Evolutionary conservation across 2,113 vertebrate genomes (phyloP).

Genomic region (Chaenocephalus aceratus): DNA sequence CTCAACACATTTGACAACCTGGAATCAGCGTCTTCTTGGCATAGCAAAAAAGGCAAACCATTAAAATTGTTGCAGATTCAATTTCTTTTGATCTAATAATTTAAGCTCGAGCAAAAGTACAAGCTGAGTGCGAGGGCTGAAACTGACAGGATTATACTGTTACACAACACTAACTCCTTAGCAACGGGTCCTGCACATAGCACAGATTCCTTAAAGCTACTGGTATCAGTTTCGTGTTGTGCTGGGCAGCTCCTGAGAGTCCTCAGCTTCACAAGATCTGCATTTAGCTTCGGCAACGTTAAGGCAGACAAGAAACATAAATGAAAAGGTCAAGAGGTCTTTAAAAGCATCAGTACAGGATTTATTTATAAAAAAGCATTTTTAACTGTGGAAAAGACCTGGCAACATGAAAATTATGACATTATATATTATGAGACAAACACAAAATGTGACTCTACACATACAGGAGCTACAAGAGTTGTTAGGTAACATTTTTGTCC

Average conservation of each 20-base stretch:
- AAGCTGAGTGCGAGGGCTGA: not conserved
- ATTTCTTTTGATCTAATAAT: no score
- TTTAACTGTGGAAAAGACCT: not conserved
- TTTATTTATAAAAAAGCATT: conserved; percentile 1
- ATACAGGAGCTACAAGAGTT: no score
- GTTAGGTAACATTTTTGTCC: no score
- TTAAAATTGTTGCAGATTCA: no score
- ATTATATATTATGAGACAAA: not conserved
- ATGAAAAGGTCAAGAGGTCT: not conserved
- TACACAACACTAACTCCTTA: conserved; percentile 14
- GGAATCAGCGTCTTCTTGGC: no score
- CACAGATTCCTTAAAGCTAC: not conserved
- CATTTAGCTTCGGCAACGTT: not conserved
- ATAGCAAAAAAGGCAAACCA: no score
- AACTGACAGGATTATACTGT: not conserved
- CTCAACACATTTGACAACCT: no score
- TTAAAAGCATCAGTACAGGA: not conserved
- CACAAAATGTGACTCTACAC: not conserved
- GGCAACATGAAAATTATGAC: not conserved
- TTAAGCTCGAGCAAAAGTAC: not conserved
- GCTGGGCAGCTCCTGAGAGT: not conserved
- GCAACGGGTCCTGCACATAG: conserved; percentile 1
- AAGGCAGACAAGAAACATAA: not conserved
- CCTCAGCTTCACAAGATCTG: not conserved
- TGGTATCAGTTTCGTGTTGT: conserved; percentile 9